These are phyloP conservation scores for Bombus affinis DNA, from an alignment of 1,140 invertebrate species.

Conservation along the genomic window DNA sequence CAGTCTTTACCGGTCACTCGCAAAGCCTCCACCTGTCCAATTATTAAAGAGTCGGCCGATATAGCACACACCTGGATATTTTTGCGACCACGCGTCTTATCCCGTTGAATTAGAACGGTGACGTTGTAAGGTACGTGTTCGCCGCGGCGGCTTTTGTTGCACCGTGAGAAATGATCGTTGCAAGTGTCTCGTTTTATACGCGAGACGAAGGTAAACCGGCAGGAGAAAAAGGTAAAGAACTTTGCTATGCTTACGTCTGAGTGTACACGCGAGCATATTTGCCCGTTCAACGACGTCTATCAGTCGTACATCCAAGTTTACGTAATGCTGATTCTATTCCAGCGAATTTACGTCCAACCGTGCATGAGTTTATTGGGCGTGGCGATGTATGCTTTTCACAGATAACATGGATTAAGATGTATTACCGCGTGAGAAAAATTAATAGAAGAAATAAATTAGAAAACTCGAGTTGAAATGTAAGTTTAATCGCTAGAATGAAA, in stretches of 20 bases:
- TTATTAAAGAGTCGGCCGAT: constrained; percentile 39
- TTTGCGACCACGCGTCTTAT: constrained; percentile 1
- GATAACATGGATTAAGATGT: neutral
- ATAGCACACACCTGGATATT: constrained; percentile 12
- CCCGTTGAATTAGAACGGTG: constrained; percentile 31
- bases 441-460: neutral
- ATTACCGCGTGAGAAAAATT: neutral
- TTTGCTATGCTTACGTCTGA: neutral
- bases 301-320: constrained; percentile 43
- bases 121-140: constrained; percentile 22
- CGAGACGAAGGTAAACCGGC: constrained; percentile 41
- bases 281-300: constrained; percentile 29
- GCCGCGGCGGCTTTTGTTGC: constrained; percentile 50
- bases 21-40: constrained; percentile 53
- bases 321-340: constrained; percentile 31
- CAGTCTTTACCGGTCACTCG: constrained; percentile 41
- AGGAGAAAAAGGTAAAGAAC: constrained; percentile 5
- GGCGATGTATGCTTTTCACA: neutral
- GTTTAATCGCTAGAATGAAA: too few relatives aligned
- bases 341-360: neutral
- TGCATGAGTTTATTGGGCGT: neutral
- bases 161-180: constrained; percentile 59
- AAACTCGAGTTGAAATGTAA: too few relatives aligned
- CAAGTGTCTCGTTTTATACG: constrained; percentile 49
- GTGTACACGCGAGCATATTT: constrained; percentile 21